Evolutionary conservation across 2,113 vertebrate species (phyloP), one percentile per base, ranked within the genome.

Genomic region (Cheilinus undulatus): DNA sequence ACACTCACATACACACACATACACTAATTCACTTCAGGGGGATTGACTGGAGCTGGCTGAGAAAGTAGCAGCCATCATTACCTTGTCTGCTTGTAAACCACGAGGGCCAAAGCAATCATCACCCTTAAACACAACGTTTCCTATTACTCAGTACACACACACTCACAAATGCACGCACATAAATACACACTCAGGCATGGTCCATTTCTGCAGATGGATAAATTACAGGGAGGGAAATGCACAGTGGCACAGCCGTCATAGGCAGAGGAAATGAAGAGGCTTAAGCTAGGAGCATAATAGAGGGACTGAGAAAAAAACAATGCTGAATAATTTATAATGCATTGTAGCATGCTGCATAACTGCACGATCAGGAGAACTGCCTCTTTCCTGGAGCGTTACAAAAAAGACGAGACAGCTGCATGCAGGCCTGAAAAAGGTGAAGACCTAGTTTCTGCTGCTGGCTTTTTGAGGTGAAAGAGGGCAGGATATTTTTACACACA

Each of bases 141-240:
- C 82, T 78, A 79, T 83, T 87, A 80, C 70, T 73, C 65, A 69
- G 60, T 26, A 59, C 40, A 28, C 30, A 63, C 28, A 60, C 50
- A 56, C 57, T 61, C 60, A 40, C 48, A 42, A 34, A 45, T 26
- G 38, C 9, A 71, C 17, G 28, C 62, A 61, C 51, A 63, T 53
- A 43, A 10, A 56, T 30, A 57, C 42, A 50, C 48, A 54, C 12
- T 13, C 1, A 57, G 5, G 40, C 68, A 66, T 36, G 70, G 74
- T 73, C 82, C 69, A 76, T 80, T 88, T 80, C 76, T 84, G 81
- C 65, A 82, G 80, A 88, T 85, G 84, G 87, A 86, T 86, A 82
- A 84, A 88, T 85, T 77, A 80, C 82, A 70, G 61, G 68, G 65
- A 69, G 73, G 45, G 66, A 80, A 77, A 86, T 78, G 75, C 76